Evolutionary conservation across 2,888 invertebrate genomes (phyloP), one percentile per base, ranked within the genome.

Genomic region (Xanthia icteritia): DNA sequence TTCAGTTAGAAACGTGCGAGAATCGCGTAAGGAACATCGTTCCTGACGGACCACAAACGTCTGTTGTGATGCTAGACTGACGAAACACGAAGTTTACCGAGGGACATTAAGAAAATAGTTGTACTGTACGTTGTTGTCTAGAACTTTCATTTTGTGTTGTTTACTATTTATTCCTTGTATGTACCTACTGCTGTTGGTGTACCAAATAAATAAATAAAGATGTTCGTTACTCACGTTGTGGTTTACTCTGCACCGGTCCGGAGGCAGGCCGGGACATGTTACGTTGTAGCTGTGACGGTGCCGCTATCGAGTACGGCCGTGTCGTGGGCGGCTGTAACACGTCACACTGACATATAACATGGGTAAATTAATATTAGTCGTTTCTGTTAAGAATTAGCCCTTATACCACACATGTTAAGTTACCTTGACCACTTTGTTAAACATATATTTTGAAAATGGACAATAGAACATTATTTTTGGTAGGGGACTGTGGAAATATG

Each of bases 301-400:
- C 93, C 82, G 95, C 94, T 91, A 94, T 91, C 0, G 95, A 94
- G 76, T 94, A 94, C 2, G 96, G 95, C 54, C 96, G 91, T 15
- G 93, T 90, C 20, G 92, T 76, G 0, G 95, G 92, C n/a, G 95
- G 93, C 96, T 96, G 91, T 0, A 91, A 92, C 27, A 81, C 60
- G 73, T 70, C 78, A 85, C 67, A 84, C 68, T 81, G 42, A 77
- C 76, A 79, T 73, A 66, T 31, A 69, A 51, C 23, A 64, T 2
- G 2, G 15, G 1, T 31, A 61, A 9, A 54, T 54, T 45, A 54
- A 0, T 73, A 61, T 60, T 27, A 6, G 15, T 60, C 15, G 0
- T n/a, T 61, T 70, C 58, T 17, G 31, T 81, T 72, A 79, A 0
- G 23, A 58, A 20, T 83, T 67, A 51, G 51, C 61, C 56, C 61